Evolutionary conservation across 2,113 vertebrate genomes (phyloP).

Genomic region (Spheniscus mendiculus): DNA sequence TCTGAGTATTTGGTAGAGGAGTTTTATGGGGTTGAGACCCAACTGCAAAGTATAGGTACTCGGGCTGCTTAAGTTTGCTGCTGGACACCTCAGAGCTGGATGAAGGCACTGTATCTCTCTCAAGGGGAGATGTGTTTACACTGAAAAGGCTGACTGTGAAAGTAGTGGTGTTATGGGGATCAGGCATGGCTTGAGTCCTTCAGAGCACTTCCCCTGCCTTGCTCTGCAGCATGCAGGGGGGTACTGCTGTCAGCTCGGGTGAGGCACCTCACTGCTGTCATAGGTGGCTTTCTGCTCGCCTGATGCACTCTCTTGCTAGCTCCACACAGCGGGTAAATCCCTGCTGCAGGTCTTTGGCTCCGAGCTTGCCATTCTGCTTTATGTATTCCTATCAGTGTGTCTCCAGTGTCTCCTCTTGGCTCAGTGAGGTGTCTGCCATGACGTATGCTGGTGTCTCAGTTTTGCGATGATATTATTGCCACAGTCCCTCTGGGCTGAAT

Average conservation of each 20-base stretch:
- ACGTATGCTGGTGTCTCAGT: not conserved
- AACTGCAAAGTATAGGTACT: not conserved
- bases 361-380: not conserved
- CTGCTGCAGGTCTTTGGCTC: rapidly evolving
- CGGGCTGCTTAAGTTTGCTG: not conserved
- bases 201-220: not conserved
- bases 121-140: not conserved
- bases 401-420: not conserved
- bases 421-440: not conserved
- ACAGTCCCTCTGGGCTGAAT: not conserved
- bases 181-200: not conserved
- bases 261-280: not conserved
- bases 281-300: not conserved
- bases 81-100: not conserved
- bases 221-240: not conserved
- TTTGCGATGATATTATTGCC: not conserved
- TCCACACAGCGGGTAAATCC: not conserved
- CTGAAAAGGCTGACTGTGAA: not conserved
- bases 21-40: not conserved
- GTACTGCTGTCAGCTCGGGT: not conserved
- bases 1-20: not conserved
- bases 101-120: not conserved
- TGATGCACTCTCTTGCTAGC: not conserved
- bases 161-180: not conserved
- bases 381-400: rapidly evolving